Percentiles rank a stretch among this genome's conserved stretches.
phyloP scores from a whole-genome alignment of 2,113 vertebrate genomes.

The Arvicanthis niloticus region DNA sequence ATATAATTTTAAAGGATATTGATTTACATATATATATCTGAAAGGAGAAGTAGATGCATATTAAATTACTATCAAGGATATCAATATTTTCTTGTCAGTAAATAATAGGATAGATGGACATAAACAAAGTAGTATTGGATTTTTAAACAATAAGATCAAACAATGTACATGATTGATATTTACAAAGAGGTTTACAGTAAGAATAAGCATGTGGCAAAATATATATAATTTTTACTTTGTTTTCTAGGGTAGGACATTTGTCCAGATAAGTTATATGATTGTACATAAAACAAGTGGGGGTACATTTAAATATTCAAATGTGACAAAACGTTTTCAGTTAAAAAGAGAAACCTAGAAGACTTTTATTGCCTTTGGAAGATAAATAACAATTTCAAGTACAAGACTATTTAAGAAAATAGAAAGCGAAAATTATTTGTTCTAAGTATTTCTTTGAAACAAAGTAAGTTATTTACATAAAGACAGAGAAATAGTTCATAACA shows the following conservation, averaged over 20 bases:
- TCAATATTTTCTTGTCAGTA: background rate
- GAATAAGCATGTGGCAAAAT: background rate
- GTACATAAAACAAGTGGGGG: background rate
- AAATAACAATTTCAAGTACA: background rate
- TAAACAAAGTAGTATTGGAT: background rate
- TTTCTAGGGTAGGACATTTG: background rate
- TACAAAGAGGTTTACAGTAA: background rate
- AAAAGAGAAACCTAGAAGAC: background rate
- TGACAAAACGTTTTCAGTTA: background rate
- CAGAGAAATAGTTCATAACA: background rate
- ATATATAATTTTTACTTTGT: background rate
- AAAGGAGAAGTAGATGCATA: background rate
- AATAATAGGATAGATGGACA: background rate
- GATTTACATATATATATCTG: background rate
- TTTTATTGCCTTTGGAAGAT: background rate
- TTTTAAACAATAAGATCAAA: background rate
- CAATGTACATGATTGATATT: background rate
- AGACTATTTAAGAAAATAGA: background rate
- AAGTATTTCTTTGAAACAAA: background rate
- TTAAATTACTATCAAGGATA: background rate
- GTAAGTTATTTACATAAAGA: background rate
- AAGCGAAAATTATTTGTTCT: background rate
- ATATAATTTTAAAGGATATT: background rate
- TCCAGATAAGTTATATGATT: background rate
- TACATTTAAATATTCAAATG: background rate